Evolutionary conservation across 2,888 invertebrate species (phyloP).

Genomic region (Luperina nickerlii): DNA sequence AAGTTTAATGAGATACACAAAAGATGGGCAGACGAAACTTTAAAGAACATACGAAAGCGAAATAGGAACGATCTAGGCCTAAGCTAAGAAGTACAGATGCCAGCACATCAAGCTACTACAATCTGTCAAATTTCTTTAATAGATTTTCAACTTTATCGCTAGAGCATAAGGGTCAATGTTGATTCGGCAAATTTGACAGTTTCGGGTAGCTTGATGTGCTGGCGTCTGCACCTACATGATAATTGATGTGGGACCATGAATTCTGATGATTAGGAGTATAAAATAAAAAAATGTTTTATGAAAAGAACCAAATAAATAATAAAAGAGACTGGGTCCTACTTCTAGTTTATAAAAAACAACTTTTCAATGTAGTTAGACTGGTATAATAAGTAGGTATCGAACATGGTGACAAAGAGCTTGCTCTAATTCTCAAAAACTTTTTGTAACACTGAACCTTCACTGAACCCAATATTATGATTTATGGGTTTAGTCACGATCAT

Average conservation of each 20-base stretch:
- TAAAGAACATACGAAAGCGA: background rate
- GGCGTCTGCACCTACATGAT: background rate
- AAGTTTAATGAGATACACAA: background rate
- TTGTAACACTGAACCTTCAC: constrained; percentile 15
- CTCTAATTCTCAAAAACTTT: constrained; percentile 16
- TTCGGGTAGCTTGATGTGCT: too few species aligned
- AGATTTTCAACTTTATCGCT: too few species aligned
- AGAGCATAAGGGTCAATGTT: too few species aligned
- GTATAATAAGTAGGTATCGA: background rate
- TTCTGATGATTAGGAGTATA: background rate
- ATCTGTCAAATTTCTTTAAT: too few species aligned
- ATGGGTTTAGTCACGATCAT: constrained; percentile 13
- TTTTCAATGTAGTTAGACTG: background rate
- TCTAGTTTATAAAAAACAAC: background rate
- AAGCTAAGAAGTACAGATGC: background rate
- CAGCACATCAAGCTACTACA: too few species aligned
- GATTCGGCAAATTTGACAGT: too few species aligned
- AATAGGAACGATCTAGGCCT: background rate
- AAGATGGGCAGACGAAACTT: background rate
- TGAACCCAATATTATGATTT: constrained; percentile 14
- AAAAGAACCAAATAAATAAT: background rate
- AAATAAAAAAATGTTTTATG: background rate
- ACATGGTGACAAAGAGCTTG: constrained; percentile 2
- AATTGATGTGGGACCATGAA: background rate
- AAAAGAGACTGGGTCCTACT: too few species aligned